Evolutionary conservation across 2,797 vertebrate genomes (phyloP), one percentile per base, ranked within the genome.

Genomic region (Sebastes paucispinis): DNA sequence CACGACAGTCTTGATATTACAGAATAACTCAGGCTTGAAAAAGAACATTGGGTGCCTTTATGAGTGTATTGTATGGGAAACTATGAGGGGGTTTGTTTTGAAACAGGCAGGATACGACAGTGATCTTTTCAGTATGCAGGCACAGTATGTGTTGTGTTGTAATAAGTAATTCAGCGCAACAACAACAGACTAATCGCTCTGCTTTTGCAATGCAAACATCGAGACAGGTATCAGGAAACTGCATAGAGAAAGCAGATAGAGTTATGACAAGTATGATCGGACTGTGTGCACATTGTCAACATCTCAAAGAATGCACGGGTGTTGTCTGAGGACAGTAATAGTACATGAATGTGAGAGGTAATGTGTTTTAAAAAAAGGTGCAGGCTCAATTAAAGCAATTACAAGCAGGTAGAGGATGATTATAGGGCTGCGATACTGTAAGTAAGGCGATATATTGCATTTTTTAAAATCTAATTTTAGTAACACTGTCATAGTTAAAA

Each of bases 1-100:
- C 47, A 52, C 20, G 47, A 50, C 47, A 52, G 18, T 52, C 50
- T 25, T 60, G 72, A 70, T 86, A 85, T 79, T 13, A 70, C 85
- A 87, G 63, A 84, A 36, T 6, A 73, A 90, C 65, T 47, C 74
- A 20, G 24, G 65, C 79, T 75, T 43, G 57, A 75, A 77, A 75
- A 80, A 76, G 80, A 87, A 86, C 77, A 89, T 68, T 90, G 69
- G 68, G 68, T 43, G 80, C 75, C 69, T 88, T 87, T 87, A 82
- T 88, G 73, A 68, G 71, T 66, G 64, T 55, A 69, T 78, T 87
- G 64, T 62, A 77, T 24, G 59, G 68, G 69, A 83, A 82, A 86
- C 62, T 88, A 81, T 89, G 68, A 73, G 78, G 76, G 66, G 79
- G 64, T 79, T 89, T 89, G 87, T 93, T 88, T 84, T 83, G 80